A percentile compares a stretch with the other conserved stretches of the same genome.
These are phyloP conservation scores for Potamarius usumacintae DNA, from an alignment of 2,113 vertebrate genomes.

Conservation along the genomic window DNA sequence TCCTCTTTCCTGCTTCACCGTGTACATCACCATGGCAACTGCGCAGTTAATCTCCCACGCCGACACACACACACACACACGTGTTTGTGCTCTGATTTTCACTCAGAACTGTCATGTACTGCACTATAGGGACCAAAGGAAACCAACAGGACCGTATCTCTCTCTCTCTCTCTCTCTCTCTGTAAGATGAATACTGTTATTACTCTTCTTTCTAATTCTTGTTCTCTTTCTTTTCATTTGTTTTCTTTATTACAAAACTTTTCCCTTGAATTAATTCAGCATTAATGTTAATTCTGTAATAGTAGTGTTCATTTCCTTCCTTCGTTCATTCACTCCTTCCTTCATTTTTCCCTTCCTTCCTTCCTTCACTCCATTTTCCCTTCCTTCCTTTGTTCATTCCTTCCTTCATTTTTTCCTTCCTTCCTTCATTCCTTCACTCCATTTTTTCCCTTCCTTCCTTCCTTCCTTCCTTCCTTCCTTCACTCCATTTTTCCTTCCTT, in stretches of 20 bases:
- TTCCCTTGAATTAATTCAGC: neutral
- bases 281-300: neutral
- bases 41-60: conserved; percentile 21
- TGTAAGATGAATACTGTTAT: too few species aligned
- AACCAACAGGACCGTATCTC: neutral
- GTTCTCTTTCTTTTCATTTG: too few species aligned
- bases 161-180: neutral
- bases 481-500: conserved; percentile 6
- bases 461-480: neutral
- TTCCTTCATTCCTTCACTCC: neutral
- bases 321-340: too few species aligned
- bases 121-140: neutral
- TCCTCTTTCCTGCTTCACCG: neutral
- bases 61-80: neutral
- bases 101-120: neutral
- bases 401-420: neutral
- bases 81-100: conserved; percentile 9
- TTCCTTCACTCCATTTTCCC: too few species aligned
- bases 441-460: neutral
- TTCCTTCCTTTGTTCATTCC: neutral
- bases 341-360: neutral
- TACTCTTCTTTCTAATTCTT: too few species aligned
- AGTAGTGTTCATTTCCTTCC: too few species aligned
- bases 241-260: too few species aligned
- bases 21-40: conserved; percentile 20